phyloP scores from a whole-genome alignment of 2,797 vertebrate species.

The Aldrovandia affinis region DNA sequence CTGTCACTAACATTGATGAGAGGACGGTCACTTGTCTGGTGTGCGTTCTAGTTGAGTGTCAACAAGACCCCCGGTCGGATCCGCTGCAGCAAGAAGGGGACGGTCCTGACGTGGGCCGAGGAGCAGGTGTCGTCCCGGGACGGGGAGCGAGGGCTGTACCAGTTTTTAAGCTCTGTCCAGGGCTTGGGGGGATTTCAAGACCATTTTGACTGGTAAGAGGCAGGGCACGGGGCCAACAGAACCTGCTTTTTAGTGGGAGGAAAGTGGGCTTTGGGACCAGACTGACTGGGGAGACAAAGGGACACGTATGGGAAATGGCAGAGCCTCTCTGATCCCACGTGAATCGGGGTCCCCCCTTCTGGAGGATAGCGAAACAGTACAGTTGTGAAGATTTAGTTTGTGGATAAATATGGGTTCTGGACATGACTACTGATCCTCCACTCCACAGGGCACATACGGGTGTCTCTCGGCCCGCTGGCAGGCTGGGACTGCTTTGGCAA shows the following conservation, averaged over 20 bases:
- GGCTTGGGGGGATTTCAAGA: slow-evolving; percentile 87
- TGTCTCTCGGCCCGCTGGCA: neutral
- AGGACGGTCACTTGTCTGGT: neutral
- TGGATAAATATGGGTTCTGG: neutral
- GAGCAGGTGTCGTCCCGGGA: slow-evolving; percentile 57
- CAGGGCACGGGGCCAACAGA: neutral
- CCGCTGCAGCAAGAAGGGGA: slow-evolving; percentile 73
- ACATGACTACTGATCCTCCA: neutral
- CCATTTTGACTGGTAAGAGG: slow-evolving; percentile 83
- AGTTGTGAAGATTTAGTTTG: neutral
- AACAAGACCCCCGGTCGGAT: slow-evolving; percentile 76
- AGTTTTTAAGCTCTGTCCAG: slow-evolving; percentile 75
- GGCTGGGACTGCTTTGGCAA: neutral
- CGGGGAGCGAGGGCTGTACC: slow-evolving; percentile 72
- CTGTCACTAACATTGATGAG: neutral
- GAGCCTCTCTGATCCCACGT: too few relatives aligned
- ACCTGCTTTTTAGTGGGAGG: neutral
- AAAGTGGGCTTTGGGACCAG: neutral
- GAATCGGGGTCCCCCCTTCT: neutral
- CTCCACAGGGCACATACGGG: neutral
- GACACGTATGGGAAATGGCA: too few relatives aligned
- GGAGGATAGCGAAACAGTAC: neutral
- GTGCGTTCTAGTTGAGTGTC: slow-evolving; percentile 71
- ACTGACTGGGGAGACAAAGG: neutral
- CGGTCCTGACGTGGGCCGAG: slow-evolving; percentile 69